Evolutionary conservation across 2,888 invertebrate genomes (phyloP).

Genomic region (Mimumesa dahlbomi): DNA sequence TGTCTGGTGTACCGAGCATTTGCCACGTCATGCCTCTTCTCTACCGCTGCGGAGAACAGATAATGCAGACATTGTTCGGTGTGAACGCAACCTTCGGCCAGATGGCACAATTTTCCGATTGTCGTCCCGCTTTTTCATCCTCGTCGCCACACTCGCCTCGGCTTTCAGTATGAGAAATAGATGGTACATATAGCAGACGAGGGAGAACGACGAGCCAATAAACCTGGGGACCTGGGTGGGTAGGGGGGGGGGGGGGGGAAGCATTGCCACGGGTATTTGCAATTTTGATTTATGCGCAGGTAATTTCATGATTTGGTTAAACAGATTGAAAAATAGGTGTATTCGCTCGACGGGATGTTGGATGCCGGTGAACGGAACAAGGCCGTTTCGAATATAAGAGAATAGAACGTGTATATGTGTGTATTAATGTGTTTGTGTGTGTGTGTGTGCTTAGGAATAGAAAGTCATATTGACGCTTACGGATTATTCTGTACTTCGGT

Average conservation of each 20-base stretch:
- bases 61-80: constrained; percentile 66
- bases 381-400: too few species aligned
- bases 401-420: background rate
- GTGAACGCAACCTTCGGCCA: constrained; percentile 63
- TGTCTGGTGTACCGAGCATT: constrained; percentile 46
- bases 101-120: constrained; percentile 67
- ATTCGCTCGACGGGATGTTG: constrained; percentile 29
- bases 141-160: constrained; percentile 25
- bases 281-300: constrained; percentile 49
- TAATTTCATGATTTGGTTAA: constrained; percentile 46
- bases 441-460: too few species aligned
- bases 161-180: constrained; percentile 46
- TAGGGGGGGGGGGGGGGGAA: too few species aligned
- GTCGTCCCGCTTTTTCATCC: constrained; percentile 57
- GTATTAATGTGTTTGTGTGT: too few species aligned
- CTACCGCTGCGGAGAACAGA: constrained; percentile 50
- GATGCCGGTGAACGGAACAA: too few species aligned
- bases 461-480: too few species aligned
- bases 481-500: too few species aligned
- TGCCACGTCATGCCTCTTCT: constrained; percentile 57
- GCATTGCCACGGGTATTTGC: constrained; percentile 44
- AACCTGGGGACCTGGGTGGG: too few species aligned
- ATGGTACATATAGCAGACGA: background rate
- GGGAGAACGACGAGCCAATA: constrained; percentile 27
- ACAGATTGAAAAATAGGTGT: constrained; percentile 26